Conservation (phyloP, 2,888 invertebrate species). For the Lithosia quadra region DNA sequence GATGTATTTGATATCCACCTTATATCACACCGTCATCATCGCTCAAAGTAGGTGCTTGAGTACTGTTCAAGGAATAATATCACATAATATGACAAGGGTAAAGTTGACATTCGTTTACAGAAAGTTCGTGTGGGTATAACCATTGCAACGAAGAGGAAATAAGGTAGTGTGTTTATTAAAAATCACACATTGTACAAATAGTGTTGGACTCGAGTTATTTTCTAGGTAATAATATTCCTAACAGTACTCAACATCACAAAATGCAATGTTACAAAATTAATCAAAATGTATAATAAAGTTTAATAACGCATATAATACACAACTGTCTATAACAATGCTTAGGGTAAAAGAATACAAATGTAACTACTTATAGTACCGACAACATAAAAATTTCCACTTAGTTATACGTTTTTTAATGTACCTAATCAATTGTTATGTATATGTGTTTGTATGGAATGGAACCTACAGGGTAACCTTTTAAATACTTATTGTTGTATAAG, state of each 20-base stretch:
- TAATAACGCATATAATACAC: constrained; percentile 16
- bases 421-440: too few species aligned
- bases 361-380: constrained; percentile 17
- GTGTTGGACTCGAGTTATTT: not conserved
- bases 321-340: constrained; percentile 32
- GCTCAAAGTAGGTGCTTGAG: constrained; percentile 28
- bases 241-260: constrained; percentile 27
- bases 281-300: constrained; percentile 6
- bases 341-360: constrained; percentile 33
- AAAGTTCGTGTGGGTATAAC: constrained; percentile 18
- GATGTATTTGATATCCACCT: constrained; percentile 45
- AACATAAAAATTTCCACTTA: constrained; percentile 14
- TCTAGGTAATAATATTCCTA: not conserved
- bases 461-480: not conserved
- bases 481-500: not conserved
- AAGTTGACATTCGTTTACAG: constrained; percentile 13
- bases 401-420: too few species aligned
- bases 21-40: constrained; percentile 30
- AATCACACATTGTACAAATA: not conserved
- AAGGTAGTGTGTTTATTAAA: not conserved
- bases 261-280: constrained; percentile 28
- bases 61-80: constrained; percentile 24
- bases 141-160: constrained; percentile 16
- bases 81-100: accelerated
- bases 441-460: too few species aligned